These are phyloP conservation scores for Beris chalybata DNA, from an alignment of 2,888 invertebrate genomes.

Conservation along the genomic window DNA sequence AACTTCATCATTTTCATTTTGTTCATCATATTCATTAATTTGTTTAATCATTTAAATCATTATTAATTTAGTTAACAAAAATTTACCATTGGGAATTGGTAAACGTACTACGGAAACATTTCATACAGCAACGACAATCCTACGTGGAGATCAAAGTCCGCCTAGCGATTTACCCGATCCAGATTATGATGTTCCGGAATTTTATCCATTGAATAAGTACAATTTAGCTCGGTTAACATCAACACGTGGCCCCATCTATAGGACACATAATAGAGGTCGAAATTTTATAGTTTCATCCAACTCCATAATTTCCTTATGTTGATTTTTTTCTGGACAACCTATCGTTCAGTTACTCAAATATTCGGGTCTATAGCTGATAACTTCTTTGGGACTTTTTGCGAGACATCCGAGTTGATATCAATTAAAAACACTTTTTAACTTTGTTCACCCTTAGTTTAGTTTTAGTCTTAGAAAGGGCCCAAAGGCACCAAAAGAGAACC, in stretches of 20 bases:
- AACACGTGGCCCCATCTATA: constrained; percentile 25
- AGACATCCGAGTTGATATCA: too few species aligned
- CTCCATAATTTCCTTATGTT: too few species aligned
- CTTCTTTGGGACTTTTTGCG: too few species aligned
- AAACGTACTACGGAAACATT: not conserved
- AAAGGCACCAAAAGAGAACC: too few species aligned
- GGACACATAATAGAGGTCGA: constrained; percentile 4
- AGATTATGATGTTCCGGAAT: constrained; percentile 12
- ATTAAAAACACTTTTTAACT: too few species aligned
- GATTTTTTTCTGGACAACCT: too few species aligned
- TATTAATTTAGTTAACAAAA: constrained; percentile 19
- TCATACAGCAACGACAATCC: not conserved
- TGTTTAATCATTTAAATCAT: not conserved
- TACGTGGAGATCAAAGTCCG: constrained; percentile 30
- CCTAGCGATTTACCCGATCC: constrained; percentile 8
- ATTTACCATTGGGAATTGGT: not conserved
- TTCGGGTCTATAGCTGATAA: too few species aligned
- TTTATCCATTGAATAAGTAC: constrained; percentile 16
- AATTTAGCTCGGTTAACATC: not conserved
- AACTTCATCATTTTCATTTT: not conserved
- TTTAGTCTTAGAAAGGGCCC: too few species aligned
- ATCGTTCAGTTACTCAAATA: too few species aligned
- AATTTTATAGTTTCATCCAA: too few species aligned
- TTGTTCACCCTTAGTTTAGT: too few species aligned
- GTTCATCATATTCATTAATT: not conserved